Evolutionary conservation across 2,113 vertebrate genomes (phyloP).

Genomic region (Eurypyga helias): DNA sequence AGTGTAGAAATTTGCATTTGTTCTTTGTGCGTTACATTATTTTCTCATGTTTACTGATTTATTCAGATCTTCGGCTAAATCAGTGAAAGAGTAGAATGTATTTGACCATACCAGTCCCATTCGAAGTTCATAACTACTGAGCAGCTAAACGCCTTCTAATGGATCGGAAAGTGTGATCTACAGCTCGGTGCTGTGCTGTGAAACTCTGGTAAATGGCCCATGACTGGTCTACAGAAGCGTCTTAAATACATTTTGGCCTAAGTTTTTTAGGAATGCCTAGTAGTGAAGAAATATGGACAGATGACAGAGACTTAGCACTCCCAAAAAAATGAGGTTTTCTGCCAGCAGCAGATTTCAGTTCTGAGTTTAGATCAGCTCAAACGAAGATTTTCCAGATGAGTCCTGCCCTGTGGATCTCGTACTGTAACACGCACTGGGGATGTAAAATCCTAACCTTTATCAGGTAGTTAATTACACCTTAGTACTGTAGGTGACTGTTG

Average conservation of each 20-base stretch:
- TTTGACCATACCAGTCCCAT: not conserved
- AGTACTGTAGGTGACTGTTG: not conserved
- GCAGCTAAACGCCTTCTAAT: not conserved
- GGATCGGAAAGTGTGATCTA: not conserved
- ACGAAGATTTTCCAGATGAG: not conserved
- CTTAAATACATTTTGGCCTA: not conserved
- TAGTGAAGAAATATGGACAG: not conserved
- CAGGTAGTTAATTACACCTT: not conserved
- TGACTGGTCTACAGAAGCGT: not conserved
- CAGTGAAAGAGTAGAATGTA: not conserved
- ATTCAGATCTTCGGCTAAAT: not conserved
- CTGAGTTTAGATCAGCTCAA: not conserved
- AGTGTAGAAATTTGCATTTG: not conserved
- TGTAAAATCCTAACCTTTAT: not conserved
- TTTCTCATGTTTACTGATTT: not conserved
- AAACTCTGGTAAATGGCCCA: not conserved
- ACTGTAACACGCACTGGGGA: not conserved
- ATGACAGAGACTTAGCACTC: not conserved
- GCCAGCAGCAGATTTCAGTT: not conserved
- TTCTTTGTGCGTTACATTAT: not conserved
- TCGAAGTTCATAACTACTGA: not conserved
- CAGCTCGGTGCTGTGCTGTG: not conserved
- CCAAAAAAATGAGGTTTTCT: not conserved
- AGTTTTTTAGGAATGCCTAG: not conserved
- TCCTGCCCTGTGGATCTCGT: not conserved